These are phyloP conservation scores for Drosophila barbarae DNA, from an alignment of 2,888 invertebrate genomes.

Conservation along the genomic window DNA sequence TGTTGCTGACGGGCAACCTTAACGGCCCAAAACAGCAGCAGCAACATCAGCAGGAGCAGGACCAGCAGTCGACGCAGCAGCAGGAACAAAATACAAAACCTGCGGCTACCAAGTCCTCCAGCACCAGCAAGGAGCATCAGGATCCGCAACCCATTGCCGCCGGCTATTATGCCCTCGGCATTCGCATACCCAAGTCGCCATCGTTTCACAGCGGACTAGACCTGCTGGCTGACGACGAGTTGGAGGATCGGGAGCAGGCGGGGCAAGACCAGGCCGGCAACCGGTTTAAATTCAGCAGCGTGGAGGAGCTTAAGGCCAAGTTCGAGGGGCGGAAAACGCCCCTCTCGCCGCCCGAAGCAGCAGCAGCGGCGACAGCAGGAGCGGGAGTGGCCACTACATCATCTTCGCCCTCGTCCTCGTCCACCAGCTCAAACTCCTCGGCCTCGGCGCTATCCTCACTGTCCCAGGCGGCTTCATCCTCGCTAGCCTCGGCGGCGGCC, in stretches of 20 bases:
- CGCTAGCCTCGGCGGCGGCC: conserved; percentile 59
- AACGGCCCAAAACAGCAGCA: conserved; percentile 69
- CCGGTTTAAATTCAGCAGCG: conserved; percentile 64
- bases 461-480: conserved; percentile 63
- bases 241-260: conserved; percentile 32
- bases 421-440: conserved; percentile 65
- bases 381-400: conserved; percentile 50
- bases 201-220: conserved; percentile 93
- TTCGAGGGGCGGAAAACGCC: conserved; percentile 76
- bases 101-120: conserved; percentile 7
- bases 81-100: conserved; percentile 15
- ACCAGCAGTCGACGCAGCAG: conserved; percentile 18
- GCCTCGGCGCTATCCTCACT: conserved; percentile 62
- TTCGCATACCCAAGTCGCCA: conserved; percentile 90
- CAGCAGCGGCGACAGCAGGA: conserved; percentile 8
- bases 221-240: conserved; percentile 82
- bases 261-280: conserved; percentile 19
- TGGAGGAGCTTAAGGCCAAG: conserved; percentile 75
- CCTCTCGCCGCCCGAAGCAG: conserved; percentile 63
- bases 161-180: conserved; percentile 80
- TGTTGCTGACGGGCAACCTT: conserved; percentile 80
- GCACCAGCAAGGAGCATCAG: conserved; percentile 31
- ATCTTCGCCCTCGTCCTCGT: conserved; percentile 62
- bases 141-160: conserved; percentile 32
- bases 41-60: conserved; percentile 30